Conservation (phyloP, 2,888 invertebrate genomes). For the Drosophila ezoana region DNA sequence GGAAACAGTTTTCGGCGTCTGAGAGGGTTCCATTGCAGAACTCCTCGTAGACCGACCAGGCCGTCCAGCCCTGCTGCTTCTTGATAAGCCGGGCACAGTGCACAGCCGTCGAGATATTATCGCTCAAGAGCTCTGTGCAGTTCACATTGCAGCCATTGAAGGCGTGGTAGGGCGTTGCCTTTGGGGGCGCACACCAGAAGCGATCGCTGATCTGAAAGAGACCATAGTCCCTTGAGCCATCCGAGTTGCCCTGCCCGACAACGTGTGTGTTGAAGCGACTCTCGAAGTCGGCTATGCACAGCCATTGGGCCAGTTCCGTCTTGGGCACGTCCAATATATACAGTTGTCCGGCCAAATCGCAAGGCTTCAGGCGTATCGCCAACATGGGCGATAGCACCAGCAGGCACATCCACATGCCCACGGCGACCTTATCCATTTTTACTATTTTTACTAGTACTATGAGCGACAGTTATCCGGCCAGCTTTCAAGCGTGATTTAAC, state of each 20-base stretch:
- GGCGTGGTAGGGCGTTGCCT: slow-evolving; percentile 58
- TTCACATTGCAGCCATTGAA: slow-evolving; percentile 82
- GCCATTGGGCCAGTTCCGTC: slow-evolving; percentile 77
- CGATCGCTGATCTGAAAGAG: slow-evolving; percentile 84
- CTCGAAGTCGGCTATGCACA: slow-evolving; percentile 82
- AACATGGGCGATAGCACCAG: slow-evolving; percentile 19
- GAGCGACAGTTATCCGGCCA: slow-evolving; percentile 21
- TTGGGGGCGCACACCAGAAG: slow-evolving; percentile 82
- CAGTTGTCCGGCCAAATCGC: slow-evolving; percentile 79
- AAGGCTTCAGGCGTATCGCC: slow-evolving; percentile 70
- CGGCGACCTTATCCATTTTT: slow-evolving; percentile 28
- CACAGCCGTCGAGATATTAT: slow-evolving; percentile 81
- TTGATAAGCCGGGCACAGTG: slow-evolving; percentile 80
- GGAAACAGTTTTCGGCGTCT: slow-evolving; percentile 66
- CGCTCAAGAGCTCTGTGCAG: slow-evolving; percentile 79
- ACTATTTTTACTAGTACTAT: not conserved
- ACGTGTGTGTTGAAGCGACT: slow-evolving; percentile 85
- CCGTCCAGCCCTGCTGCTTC: slow-evolving; percentile 82
- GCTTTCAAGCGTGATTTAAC: slow-evolving; percentile 28
- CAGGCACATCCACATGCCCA: slow-evolving; percentile 22
- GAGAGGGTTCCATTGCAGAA: slow-evolving; percentile 77
- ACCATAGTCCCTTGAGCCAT: slow-evolving; percentile 85
- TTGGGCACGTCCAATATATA: slow-evolving; percentile 82
- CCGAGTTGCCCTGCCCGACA: slow-evolving; percentile 85
- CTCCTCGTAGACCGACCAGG: slow-evolving; percentile 82